These are phyloP conservation scores for Nothocercus nigrocapillus DNA, from an alignment of 2,113 vertebrate genomes.

Conservation along the genomic window DNA sequence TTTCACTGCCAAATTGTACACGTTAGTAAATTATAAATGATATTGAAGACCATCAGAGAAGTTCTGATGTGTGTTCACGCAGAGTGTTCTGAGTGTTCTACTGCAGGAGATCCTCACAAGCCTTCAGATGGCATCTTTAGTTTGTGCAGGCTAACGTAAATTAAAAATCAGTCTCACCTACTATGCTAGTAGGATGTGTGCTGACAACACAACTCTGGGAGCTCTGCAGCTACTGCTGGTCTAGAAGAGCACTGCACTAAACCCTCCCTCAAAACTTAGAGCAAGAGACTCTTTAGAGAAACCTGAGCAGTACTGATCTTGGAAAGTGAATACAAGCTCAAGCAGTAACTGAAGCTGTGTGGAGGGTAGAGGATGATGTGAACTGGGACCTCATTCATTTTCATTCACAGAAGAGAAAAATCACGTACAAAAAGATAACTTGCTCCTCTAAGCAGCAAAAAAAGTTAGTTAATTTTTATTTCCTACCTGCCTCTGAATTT, in stretches of 20 bases:
- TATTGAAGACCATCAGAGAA: not conserved
- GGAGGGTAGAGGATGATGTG: too few relatives aligned
- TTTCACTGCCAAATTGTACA: not conserved
- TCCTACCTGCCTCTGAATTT: too few relatives aligned
- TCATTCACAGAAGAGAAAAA: not conserved
- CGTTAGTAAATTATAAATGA: not conserved
- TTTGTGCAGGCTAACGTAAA: not conserved
- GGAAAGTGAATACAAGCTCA: not conserved
- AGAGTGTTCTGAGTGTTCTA: not conserved
- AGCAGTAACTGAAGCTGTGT: not conserved
- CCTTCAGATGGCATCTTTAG: not conserved
- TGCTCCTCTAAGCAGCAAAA: not conserved
- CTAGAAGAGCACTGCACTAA: not conserved
- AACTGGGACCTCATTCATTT: not conserved
- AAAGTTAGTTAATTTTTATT: not conserved
- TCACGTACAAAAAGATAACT: not conserved
- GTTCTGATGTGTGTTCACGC: not conserved
- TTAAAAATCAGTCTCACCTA: not conserved
- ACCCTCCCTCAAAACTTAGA: not conserved
- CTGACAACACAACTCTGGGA: not conserved
- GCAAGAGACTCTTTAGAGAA: not conserved
- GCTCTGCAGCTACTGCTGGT: not conserved
- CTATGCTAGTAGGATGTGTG: not conserved
- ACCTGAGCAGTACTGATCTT: rapidly evolving
- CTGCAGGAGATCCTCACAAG: not conserved